phyloP scores from a whole-genome alignment of 2,888 invertebrate genomes.

The Oscheius sp. region DNA sequence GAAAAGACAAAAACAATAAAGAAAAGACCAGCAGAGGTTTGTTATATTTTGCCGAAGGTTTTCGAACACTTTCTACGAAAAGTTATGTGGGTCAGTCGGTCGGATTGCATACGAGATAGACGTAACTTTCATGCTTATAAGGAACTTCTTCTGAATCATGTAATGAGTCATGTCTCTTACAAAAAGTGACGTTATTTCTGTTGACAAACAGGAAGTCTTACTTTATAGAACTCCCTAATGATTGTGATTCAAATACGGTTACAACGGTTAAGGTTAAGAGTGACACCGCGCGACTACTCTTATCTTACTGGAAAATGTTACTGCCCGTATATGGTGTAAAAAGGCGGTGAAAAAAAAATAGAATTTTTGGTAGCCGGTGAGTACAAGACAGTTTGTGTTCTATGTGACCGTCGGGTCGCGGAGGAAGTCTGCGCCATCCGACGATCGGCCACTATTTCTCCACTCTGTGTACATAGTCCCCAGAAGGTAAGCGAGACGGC shows the following conservation, averaged over 20 bases:
- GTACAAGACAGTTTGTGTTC: conserved; percentile 27
- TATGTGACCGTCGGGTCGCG: conserved; percentile 26
- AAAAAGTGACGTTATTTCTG: not conserved
- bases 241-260: too few species aligned
- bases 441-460: conserved; percentile 24
- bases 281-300: not conserved
- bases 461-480: conserved; percentile 31
- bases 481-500: conserved; percentile 31
- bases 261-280: not conserved
- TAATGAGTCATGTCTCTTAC: not conserved
- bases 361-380: conserved; percentile 5
- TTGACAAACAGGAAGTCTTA: not conserved
- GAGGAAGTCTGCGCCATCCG: conserved; percentile 23
- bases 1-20: conserved; percentile 3
- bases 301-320: not conserved
- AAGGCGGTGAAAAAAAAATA: not conserved
- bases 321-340: not conserved
- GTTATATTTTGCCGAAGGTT: not conserved
- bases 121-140: not conserved
- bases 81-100: conserved; percentile 23
- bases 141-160: not conserved
- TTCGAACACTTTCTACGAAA: conserved; percentile 2
- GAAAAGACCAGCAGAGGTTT: not conserved
- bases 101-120: not conserved
- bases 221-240: not conserved